Evolutionary conservation across 2,888 invertebrate genomes (phyloP).

Genomic region (Torymus tubicola): DNA sequence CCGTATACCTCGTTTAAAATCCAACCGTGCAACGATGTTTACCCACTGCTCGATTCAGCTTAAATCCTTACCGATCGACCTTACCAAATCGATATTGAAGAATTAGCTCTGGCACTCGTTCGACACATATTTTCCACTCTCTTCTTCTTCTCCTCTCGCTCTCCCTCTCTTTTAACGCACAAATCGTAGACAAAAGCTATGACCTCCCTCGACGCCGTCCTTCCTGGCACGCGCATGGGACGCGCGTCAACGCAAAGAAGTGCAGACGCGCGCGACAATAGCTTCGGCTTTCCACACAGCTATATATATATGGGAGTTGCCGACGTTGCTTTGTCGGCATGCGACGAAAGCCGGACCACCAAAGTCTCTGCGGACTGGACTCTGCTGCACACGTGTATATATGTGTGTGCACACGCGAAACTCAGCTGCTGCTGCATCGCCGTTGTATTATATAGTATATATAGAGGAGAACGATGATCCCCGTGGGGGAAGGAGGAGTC

Average conservation of each 20-base stretch:
- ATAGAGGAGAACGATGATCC: background rate
- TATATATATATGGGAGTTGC: background rate
- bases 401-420: too few relatives aligned
- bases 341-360: constrained; percentile 35
- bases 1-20: background rate
- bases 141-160: background rate
- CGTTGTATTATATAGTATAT: too few relatives aligned
- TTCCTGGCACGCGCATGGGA: too few relatives aligned
- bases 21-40: background rate
- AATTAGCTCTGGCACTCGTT: constrained; percentile 22
- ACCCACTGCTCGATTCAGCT: background rate
- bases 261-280: constrained; percentile 12
- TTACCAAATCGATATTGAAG: constrained; percentile 19
- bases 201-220: background rate
- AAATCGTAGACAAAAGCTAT: background rate
- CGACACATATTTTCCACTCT: constrained; percentile 15
- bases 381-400: constrained; percentile 15
- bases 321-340: constrained; percentile 30
- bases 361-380: background rate
- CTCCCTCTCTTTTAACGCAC: background rate
- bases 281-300: constrained; percentile 18
- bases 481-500: constrained; percentile 9
- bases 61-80: background rate
- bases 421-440: too few relatives aligned
- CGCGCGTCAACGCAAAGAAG: background rate